Base-by-base conservation (phyloP, 2,797 vertebrate genomes). In the Margarornis squamiger region DNA sequence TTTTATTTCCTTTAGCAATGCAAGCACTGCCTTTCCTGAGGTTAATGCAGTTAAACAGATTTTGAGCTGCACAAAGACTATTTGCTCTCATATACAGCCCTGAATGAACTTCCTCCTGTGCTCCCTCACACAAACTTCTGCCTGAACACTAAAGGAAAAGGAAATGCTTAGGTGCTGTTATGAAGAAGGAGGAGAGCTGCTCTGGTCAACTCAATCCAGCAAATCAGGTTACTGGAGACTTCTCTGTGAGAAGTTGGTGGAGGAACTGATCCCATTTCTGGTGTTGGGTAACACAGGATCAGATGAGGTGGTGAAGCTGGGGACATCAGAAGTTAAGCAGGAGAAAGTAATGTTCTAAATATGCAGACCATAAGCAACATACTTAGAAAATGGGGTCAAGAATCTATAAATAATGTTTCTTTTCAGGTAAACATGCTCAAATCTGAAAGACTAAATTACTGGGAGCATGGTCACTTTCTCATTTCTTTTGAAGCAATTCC, bases 51-150 rank as follows among this genome's bases (percentile, higher is more conserved):
- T 59, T 55, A 38, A 26, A 62, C 6, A 6, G 19, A 6, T 11
- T 43, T 6, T 4, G 54, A 82, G 54, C 49, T 88, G 62, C 58
- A 34, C 58, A n/a, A 46, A 71, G 6, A 36, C 20, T 63, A 5
- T 67, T 34, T 36, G 75, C 30, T 68, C 12, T 79, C 2, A 0
- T 9, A 17, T 17, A 8, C 14, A 43, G 13, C 32, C 14, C 2
- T 4, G 27, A 71, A 18, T 14, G 27, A 41, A 8, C 55, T 36
- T 36, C 29, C 30, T 70, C 5, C 49, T 0, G 0, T 3, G 22
- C 38, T 27, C 14, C 29, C 18, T 26, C 9, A 8, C 49, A 21
- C 10, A 36, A 17, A 2, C 14, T 2, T 13, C 30, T 30, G 45
- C 54, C 45, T 29, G 59, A 65, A 45, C 38, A 3, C 19, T 8